These are phyloP conservation scores for Aromia moschata DNA, from an alignment of 2,888 invertebrate species.

Conservation along the genomic window DNA sequence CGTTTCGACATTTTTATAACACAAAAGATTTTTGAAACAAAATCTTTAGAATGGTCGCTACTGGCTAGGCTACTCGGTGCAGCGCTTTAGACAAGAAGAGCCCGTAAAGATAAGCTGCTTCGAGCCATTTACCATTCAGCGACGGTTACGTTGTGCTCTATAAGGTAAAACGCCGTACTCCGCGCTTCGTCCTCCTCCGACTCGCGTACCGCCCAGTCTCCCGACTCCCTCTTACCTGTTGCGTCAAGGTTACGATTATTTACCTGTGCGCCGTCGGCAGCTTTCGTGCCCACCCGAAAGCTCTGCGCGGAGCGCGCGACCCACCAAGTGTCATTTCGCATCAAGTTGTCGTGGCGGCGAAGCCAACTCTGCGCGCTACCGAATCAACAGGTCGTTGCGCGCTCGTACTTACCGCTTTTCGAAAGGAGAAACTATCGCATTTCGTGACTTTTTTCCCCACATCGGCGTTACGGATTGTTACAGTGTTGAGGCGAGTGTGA, in stretches of 20 bases:
- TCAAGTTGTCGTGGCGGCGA: conserved; percentile 42
- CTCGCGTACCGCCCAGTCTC: conserved; percentile 15
- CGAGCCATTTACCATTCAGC: no score
- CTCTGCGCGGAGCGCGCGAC: conserved; percentile 33
- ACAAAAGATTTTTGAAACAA: no score
- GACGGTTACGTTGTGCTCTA: no score
- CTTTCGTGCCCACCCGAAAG: conserved; percentile 32
- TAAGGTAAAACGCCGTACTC: conserved; percentile 7
- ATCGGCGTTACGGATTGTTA: neutral
- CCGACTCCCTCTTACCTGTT: conserved; percentile 38
- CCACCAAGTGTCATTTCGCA: conserved; percentile 41
- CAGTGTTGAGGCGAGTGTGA: conserved; percentile 4
- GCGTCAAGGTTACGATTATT: conserved; percentile 33
- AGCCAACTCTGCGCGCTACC: conserved; percentile 30
- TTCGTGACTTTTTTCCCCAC: conserved; percentile 8
- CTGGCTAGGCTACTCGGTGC: no score
- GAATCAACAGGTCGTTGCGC: conserved; percentile 45
- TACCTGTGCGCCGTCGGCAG: conserved; percentile 34
- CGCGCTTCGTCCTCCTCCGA: conserved; percentile 23
- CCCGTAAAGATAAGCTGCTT: no score
- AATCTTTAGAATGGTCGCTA: no score
- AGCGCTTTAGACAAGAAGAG: no score
- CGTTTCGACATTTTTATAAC: no score
- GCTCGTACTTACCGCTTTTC: conserved; percentile 38
- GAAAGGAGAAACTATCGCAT: conserved; percentile 11